These are phyloP conservation scores for Eueremaeus valkanovi DNA, from an alignment of 2,888 invertebrate species.

Conservation along the genomic window DNA sequence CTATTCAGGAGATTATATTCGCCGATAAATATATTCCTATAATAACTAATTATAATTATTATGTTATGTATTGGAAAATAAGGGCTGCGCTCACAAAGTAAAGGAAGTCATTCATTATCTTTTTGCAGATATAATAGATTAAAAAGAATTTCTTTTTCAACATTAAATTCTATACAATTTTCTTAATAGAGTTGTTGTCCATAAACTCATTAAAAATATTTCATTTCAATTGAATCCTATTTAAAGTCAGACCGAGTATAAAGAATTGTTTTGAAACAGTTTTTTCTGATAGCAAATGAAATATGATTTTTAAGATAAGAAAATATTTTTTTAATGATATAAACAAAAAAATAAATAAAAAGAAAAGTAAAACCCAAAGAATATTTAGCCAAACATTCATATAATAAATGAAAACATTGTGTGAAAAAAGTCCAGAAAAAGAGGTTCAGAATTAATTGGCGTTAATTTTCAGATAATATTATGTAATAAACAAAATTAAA, in stretches of 20 bases:
- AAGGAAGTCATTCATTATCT: conserved; percentile 29
- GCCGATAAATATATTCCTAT: no score
- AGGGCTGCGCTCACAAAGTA: no score
- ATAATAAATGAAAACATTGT: background rate
- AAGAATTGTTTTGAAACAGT: background rate
- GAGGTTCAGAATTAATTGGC: background rate
- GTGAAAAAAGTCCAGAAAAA: background rate
- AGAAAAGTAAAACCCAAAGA: no score
- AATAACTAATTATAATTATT: conserved; percentile 4
- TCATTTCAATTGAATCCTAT: conserved; percentile 1
- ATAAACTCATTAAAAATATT: background rate
- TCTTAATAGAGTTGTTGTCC: conserved; percentile 15
- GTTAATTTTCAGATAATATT: background rate
- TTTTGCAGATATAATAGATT: background rate
- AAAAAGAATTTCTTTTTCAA: background rate
- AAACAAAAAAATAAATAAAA: no score
- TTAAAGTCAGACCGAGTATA: background rate
- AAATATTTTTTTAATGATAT: no score
- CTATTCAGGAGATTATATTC: background rate
- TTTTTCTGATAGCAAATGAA: background rate
- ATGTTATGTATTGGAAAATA: background rate
- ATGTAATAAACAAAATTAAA: background rate
- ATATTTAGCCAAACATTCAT: background rate
- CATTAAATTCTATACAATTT: background rate
- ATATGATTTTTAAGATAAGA: conserved; percentile 8